Evolutionary conservation across 2,888 invertebrate genomes (phyloP).

Genomic region (Nemoura dubitans): DNA sequence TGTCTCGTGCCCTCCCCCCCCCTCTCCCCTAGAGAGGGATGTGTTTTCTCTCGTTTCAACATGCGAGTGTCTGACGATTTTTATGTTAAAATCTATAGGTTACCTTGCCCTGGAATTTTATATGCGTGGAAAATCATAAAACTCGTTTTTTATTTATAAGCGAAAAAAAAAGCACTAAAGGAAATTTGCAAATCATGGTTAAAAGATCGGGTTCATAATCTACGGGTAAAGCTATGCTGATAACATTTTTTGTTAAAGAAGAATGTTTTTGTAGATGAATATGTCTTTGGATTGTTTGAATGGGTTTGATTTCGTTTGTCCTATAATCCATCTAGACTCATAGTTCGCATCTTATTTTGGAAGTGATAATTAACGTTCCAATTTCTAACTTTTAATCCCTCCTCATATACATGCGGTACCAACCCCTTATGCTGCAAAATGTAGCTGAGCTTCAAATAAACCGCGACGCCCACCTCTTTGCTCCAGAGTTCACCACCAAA

Average conservation of each 20-base stretch:
- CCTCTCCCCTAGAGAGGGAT: too few species aligned
- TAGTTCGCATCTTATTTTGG: not conserved
- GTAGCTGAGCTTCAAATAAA: not conserved
- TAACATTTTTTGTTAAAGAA: not conserved
- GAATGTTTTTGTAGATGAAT: not conserved
- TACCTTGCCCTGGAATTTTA: not conserved
- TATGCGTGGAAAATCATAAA: not conserved
- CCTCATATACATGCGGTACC: not conserved
- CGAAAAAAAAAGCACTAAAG: not conserved
- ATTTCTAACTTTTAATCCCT: not conserved
- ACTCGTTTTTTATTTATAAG: not conserved
- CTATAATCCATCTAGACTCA: not conserved
- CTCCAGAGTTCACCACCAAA: not conserved
- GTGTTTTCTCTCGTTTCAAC: not conserved
- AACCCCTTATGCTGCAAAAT: not conserved
- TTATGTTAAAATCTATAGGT: not conserved
- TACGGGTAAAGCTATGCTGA: not conserved
- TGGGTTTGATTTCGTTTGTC: not conserved
- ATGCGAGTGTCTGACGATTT: not conserved
- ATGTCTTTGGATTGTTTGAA: not conserved
- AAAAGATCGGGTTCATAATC: not conserved
- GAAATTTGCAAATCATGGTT: not conserved
- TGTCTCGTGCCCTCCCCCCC: not conserved
- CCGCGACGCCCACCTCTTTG: not conserved
- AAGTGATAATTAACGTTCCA: not conserved